phyloP scores from a whole-genome alignment of 2,113 vertebrate species.

The Macquaria ambigua region DNA sequence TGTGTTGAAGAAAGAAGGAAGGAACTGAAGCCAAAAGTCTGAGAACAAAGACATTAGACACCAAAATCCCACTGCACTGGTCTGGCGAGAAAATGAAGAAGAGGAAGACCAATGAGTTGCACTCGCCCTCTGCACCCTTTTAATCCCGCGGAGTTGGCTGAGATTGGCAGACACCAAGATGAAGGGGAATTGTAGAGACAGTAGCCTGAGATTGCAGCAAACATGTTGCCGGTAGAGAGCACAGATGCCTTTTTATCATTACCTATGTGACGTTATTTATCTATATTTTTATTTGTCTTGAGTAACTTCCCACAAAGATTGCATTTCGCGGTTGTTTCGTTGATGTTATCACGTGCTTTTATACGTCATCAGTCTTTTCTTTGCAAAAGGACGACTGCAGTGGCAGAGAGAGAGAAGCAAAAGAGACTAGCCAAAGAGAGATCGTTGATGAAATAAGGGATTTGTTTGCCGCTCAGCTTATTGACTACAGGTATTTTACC shows the following conservation, averaged over 20 bases:
- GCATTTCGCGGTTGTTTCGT: no score
- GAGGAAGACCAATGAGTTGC: conserved; percentile 31
- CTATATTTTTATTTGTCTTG: no score
- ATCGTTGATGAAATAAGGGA: no score
- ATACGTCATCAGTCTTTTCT: no score
- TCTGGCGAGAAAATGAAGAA: conserved; percentile 21
- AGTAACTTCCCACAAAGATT: no score
- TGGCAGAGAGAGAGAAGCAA: no score
- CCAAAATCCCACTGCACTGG: conserved; percentile 3
- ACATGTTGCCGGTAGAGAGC: conserved; percentile 27
- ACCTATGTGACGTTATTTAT: conserved; percentile 32
- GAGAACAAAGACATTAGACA: conserved; percentile 16
- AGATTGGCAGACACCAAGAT: conserved; percentile 17
- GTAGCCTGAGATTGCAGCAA: conserved; percentile 36
- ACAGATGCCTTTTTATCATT: conserved; percentile 36
- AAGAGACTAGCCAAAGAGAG: no score
- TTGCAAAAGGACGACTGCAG: no score
- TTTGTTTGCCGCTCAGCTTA: no score
- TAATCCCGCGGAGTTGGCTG: conserved; percentile 36
- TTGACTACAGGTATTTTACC: no score
- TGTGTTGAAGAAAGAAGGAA: conserved; percentile 9
- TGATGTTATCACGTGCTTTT: no score
- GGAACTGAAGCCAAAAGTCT: not conserved
- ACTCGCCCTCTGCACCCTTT: conserved; percentile 37
- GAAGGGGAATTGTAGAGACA: conserved; percentile 43